Conservation (phyloP, 2,797 vertebrate species). For the Cephalopachus bancanus region DNA sequence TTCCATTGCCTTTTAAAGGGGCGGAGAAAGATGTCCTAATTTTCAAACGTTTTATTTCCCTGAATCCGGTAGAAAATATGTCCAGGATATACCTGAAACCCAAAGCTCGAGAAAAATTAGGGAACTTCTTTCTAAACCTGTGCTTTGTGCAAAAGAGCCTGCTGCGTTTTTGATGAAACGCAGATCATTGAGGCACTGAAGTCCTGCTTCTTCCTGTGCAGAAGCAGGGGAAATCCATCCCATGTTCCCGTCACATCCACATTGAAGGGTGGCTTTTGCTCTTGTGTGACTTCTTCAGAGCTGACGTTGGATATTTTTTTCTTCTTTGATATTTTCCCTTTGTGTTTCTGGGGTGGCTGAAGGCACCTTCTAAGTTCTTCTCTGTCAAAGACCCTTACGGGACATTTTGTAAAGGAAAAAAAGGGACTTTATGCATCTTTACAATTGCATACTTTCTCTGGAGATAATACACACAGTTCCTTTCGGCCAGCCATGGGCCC, state of each 20-base stretch:
- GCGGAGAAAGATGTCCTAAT: neutral
- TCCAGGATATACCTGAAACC: neutral
- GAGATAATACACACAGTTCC: neutral
- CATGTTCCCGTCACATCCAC: neutral
- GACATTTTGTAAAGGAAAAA: neutral
- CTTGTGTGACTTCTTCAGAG: neutral
- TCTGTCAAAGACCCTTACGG: neutral
- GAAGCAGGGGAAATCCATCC: neutral
- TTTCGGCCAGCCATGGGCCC: neutral
- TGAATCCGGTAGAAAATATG: neutral
- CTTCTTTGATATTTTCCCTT: neutral
- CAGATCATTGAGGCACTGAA: neutral
- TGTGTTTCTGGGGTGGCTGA: neutral
- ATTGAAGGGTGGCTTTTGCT: neutral
- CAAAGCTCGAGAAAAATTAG: constrained; percentile 38
- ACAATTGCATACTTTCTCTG: neutral
- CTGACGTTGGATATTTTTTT: neutral
- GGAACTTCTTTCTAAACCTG: constrained; percentile 36
- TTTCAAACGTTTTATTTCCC: constrained; percentile 33
- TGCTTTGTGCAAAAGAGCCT: neutral
- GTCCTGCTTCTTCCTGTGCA: neutral
- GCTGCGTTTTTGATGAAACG: neutral
- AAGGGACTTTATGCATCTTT: neutral
- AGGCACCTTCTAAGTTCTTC: neutral
- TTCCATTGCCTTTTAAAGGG: neutral